Evolutionary conservation across 35 echinoderm and acorn worm genomes (phyloP).

Genomic region (Heliocidaris erythrogramma): DNA sequence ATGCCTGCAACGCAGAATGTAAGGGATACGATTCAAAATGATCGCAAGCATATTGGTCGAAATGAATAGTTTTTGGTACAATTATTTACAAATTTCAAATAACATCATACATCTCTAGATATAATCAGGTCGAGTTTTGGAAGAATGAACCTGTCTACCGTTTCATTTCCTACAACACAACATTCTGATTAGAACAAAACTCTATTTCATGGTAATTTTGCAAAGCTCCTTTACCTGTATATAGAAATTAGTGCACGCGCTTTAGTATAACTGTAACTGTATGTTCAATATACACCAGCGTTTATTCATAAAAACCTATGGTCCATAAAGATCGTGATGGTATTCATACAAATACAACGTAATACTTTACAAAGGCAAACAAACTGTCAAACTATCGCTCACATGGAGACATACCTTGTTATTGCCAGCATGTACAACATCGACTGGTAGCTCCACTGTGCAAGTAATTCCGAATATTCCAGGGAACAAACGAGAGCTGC

Average conservation of each 20-base stretch:
- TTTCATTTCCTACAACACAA: background rate
- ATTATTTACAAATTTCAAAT: too few relatives aligned
- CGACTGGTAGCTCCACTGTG: background rate
- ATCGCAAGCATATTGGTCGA: too few relatives aligned
- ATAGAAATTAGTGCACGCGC: background rate
- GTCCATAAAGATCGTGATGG: slow-evolving; percentile 8
- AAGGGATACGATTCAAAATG: too few relatives aligned
- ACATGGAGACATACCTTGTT: background rate
- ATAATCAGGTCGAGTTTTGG: too few relatives aligned
- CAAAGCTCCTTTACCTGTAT: background rate
- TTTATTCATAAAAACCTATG: background rate
- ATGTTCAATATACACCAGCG: background rate
- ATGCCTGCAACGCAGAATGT: too few relatives aligned
- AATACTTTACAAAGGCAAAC: background rate
- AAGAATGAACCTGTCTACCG: background rate
- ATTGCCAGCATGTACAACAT: background rate
- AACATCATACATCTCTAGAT: too few relatives aligned
- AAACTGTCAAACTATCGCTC: background rate
- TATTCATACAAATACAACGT: background rate
- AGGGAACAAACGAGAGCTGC: background rate
- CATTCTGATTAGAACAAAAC: background rate
- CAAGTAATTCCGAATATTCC: background rate
- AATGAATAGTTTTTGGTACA: too few relatives aligned
- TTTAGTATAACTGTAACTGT: background rate
- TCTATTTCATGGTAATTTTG: background rate